Base-by-base conservation (phyloP, 2,888 invertebrate genomes). In the Buathra laborator region DNA sequence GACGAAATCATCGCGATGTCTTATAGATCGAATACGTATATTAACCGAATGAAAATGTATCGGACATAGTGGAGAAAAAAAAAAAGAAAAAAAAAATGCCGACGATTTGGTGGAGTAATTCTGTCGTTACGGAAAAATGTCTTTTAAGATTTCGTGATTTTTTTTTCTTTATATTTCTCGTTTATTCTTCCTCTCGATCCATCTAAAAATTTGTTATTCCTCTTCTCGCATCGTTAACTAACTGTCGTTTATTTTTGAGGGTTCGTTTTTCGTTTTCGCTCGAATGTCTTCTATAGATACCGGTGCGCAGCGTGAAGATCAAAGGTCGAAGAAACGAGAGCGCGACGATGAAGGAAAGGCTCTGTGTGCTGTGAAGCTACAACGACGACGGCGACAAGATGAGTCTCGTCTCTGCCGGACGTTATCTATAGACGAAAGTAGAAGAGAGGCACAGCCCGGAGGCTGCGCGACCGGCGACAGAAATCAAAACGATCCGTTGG, bases 281-380 rank as follows among this genome's bases (percentile, higher is more conserved):
- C 19, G 56, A 71, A 80, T 67, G 76, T 46, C 56, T 56, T 19
- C 62, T 71, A 16, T 67, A 66, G 77, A 64, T 46, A 70, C 53
- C 74, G 76, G 82, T 67, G 77, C 29, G 74, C 76, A 80, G 46
- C 77, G 79, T 79, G 82, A 86, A 87, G 86, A 86, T 86, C 86
- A 86, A 87, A 87, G 87, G 86, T 87, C 86, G 84, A 71, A 83
- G 75, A 32, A 64, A 80, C 72, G 80, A 70, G 80, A 75, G 62
- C 43, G 62, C 16, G 64, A 53, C 64, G 14, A 79, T 62, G 70
- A 64, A 32, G 62, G 62, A 70, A 53, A 77, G 62, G n/a, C 66
- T 53, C 53, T 24, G 29, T 16, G 43, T 0, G 16, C 66, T 43
- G 16, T 43, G 72, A 56, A 72, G 78, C 37, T 72, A 78, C 59